Conservation (phyloP, 2,797 vertebrate genomes). For the Dicrostonyx torquatus region DNA sequence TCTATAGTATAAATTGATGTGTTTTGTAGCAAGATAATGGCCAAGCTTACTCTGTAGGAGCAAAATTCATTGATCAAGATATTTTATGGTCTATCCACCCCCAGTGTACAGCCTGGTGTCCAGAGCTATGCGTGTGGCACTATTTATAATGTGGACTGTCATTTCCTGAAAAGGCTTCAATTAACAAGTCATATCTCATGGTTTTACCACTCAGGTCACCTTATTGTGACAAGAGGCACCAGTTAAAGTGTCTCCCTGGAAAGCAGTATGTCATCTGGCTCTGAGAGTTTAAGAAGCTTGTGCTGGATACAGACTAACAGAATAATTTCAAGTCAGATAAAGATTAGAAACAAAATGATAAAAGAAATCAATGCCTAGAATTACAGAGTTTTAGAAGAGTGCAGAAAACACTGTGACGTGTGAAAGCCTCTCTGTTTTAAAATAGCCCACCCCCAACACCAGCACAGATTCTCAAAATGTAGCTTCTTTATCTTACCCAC, state of each 20-base stretch:
- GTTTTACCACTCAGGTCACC: neutral
- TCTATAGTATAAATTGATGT: neutral
- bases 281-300: neutral
- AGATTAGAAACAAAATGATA: constrained; percentile 9
- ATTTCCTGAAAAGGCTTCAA: constrained; percentile 6
- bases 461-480: constrained; percentile 25
- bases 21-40: neutral
- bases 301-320: neutral
- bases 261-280: neutral
- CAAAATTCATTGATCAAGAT: neutral
- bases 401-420: neutral
- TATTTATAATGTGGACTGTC: neutral
- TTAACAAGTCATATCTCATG: neutral
- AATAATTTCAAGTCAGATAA: constrained; percentile 34
- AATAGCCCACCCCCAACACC: neutral
- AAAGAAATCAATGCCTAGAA: neutral
- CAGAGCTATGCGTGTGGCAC: neutral
- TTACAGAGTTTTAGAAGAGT: neutral
- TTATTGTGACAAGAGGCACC: neutral
- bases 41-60: neutral
- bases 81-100: neutral
- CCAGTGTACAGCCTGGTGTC: neutral
- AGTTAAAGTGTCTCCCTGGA: neutral
- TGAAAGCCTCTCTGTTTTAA: constrained; percentile 5
- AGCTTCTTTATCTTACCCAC: neutral